Conservation (phyloP, 2,888 invertebrate genomes). For the Drosophila rubida region DNA sequence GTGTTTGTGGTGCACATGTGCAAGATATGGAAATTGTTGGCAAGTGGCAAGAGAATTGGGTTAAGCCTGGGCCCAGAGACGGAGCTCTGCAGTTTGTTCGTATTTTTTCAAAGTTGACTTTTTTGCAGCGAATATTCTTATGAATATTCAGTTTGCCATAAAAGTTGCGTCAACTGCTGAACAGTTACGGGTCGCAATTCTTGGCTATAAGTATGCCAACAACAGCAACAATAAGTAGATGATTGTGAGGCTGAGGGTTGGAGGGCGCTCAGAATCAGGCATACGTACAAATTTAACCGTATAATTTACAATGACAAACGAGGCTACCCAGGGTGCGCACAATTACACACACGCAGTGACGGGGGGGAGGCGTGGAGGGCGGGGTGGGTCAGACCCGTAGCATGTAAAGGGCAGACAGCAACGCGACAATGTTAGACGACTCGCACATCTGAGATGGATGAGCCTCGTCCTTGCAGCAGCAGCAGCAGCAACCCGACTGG, state of each 20-base stretch:
- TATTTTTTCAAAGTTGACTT: slow-evolving; percentile 5
- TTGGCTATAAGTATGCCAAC: slow-evolving; percentile 1
- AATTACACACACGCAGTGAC: slow-evolving; percentile 57
- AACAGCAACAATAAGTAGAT: slow-evolving; percentile 4
- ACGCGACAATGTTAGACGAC: slow-evolving; percentile 54
- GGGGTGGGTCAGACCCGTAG: slow-evolving; percentile 8
- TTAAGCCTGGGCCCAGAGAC: slow-evolving; percentile 30
- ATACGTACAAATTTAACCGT: slow-evolving; percentile 72
- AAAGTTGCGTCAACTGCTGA: slow-evolving; percentile 29
- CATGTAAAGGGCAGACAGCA: slow-evolving; percentile 42
- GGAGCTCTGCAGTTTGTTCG: slow-evolving; percentile 15
- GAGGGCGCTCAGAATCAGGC: slow-evolving; percentile 29
- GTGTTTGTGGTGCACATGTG: slow-evolving; percentile 37
- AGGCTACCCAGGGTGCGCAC: slow-evolving; percentile 64
- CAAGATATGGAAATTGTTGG: slow-evolving; percentile 63
- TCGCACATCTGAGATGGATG: slow-evolving; percentile 53
- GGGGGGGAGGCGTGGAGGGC: background rate
- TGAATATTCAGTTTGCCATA: slow-evolving; percentile 58
- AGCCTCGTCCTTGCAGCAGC: slow-evolving; percentile 31
- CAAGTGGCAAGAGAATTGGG: slow-evolving; percentile 34
- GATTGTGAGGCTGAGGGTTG: slow-evolving; percentile 7
- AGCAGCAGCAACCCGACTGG: slow-evolving; percentile 5
- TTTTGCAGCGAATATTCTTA: slow-evolving; percentile 29
- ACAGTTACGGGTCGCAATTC: slow-evolving; percentile 4
- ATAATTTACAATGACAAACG: slow-evolving; percentile 80